Evolutionary conservation across 1,140 invertebrate species (phyloP), one percentile per base, ranked within the genome.

Genomic region (Glossosoma conforme): DNA sequence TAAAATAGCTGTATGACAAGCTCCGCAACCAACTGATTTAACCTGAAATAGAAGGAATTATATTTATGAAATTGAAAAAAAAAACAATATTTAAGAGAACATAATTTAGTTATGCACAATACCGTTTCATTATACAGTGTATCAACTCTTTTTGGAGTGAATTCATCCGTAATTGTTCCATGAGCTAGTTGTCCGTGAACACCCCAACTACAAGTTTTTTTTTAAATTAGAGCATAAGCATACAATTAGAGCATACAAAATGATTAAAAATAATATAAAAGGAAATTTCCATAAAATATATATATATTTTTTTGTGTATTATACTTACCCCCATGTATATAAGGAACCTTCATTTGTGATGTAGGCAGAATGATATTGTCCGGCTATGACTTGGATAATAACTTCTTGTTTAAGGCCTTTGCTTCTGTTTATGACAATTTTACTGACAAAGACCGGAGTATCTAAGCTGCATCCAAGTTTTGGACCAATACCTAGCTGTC

Each of bases 171-270:
- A 9, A 83, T 79, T 58, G 74, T 74, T 32, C 81, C 80, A 61
- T 87, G 86, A 13, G 86, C 87, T 15, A 90, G 66, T 64, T 91
- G 87, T 0, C 87, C 87, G 65, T 89, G 84, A 11, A 89, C 80
- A n/a, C 85, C 86, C 87, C 87, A 91, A 37, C 75, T 77, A 56
- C 21, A 65, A 63, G 20, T 17, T 35, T 40, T 21, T 36, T 5
- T 8, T 35, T 35, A 15, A 35, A 10, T 28, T 28, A 28, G 25
- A 28, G n/a, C n/a, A n/a, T 28, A 28, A 28, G n/a, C n/a, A 28
- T 8, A 28, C 25, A 28, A 28, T 28, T 8, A 8, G 6, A 28
- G n/a, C n/a, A n/a, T 28, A 28, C n/a, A 8, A 8, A 28, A 8
- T 28, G 9, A 8, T 36, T 36, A 2, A 15, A 3, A 36, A 15